These are phyloP conservation scores for Diacarnus erythraeanus DNA, from an alignment of 37 sponge, comb jelly and placozoan genomes.

Conservation along the genomic window DNA sequence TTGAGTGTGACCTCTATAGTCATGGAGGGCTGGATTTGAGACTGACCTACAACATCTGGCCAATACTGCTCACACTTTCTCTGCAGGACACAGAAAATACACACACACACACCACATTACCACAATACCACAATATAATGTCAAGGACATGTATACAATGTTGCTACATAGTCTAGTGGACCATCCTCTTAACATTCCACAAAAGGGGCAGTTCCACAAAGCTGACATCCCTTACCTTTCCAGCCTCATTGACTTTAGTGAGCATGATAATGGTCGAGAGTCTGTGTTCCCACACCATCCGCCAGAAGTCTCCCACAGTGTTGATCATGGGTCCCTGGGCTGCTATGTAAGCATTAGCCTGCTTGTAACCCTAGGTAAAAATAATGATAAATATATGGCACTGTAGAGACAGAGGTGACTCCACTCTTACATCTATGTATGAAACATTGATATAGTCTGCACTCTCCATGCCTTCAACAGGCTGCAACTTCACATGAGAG, in stretches of 20 bases:
- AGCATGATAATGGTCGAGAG: constrained; percentile 65
- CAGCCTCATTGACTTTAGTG: constrained; percentile 60
- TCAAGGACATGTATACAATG: no score
- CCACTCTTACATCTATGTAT: constrained; percentile 56
- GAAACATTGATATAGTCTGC: constrained; percentile 71
- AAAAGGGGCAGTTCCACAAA: not conserved
- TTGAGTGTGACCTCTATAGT: constrained; percentile 36
- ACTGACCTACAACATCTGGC: constrained; percentile 77
- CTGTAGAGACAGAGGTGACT: not conserved
- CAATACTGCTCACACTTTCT: constrained; percentile 90
- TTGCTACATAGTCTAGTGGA: no score
- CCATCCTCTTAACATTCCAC: no score
- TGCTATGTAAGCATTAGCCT: constrained; percentile 53
- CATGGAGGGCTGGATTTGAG: no score
- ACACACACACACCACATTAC: no score
- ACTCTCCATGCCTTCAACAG: constrained; percentile 24
- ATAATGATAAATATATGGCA: no score
- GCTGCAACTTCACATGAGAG: constrained; percentile 42
- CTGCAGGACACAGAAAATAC: constrained; percentile 31
- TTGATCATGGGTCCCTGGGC: constrained; percentile 67
- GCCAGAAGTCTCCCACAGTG: constrained; percentile 74
- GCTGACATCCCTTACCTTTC: constrained; percentile 38
- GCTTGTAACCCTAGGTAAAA: constrained; percentile 25
- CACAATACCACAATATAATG: no score
- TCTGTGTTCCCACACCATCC: constrained; percentile 75